phyloP scores from a whole-genome alignment of 2,113 vertebrate species.

The Meles meles region DNA sequence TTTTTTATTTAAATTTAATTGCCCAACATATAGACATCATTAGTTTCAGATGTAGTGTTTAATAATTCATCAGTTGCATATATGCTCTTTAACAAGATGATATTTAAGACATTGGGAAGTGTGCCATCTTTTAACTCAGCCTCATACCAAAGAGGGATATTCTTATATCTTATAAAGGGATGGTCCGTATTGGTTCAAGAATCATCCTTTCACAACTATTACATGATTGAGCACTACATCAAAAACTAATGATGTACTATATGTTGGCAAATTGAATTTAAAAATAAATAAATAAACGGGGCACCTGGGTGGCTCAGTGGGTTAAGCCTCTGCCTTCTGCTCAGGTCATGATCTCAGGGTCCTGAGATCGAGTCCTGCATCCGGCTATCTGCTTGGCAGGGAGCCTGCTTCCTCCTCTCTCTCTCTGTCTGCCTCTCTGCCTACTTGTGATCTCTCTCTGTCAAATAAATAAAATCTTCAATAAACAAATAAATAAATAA shows the following conservation, averaged over 20 bases:
- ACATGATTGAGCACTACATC: not conserved
- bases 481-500: not conserved
- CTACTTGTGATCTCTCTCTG: no score
- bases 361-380: no score
- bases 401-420: no score
- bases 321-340: no score
- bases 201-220: not conserved
- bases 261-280: not conserved
- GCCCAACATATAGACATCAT: not conserved
- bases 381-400: no score
- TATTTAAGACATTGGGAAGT: not conserved
- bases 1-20: not conserved
- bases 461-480: no score
- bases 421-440: no score
- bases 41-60: not conserved
- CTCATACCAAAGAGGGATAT: not conserved
- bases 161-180: not conserved
- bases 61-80: not conserved
- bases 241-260: not conserved
- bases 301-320: no score
- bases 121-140: not conserved
- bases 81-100: not conserved
- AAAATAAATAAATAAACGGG: not conserved
- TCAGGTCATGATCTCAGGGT: no score
- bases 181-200: not conserved